Evolutionary conservation across 2,113 vertebrate genomes (phyloP), one percentile per base, ranked within the genome.

Genomic region (Peromyscus californicus): DNA sequence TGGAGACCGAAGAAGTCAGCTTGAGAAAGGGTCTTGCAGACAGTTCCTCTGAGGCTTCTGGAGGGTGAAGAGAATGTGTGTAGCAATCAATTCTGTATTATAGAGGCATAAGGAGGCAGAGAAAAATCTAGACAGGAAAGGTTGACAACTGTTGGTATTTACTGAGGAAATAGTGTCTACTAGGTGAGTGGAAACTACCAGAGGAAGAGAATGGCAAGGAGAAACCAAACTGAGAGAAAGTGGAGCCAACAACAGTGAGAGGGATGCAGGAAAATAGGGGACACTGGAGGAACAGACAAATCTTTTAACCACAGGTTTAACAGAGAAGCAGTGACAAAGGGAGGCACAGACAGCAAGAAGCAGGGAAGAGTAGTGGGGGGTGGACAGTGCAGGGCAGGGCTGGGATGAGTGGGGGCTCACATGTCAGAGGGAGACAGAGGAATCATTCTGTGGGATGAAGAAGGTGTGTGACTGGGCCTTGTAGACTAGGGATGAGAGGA

Each of bases 301-400:
- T 72, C 36, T 39, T 72, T 72, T 39, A 8, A 72, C 70, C 21
- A 22, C 1, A 2, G 69, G 61, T 29, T 90, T 42, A 74, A 51
- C 7, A 39, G 42, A 70, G 67, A 39, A 54, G 54, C 39, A 26
- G 26, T 16, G 2, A 15, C 26, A 36, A 42, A 63, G 39, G 63
- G 33, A 63, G 22, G 11, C 31, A 76, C 13, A 42, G 84, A 72
- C 17, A 29, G 7, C 31, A 45, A 72, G 36, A 11, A 85, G 16
- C 16, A 54, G 6, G 36, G 9, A n/a, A 31, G 26, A 33, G 8
- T 1, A 3, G 5, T 17, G 7, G 33, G 33, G 0, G 3, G 21
- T 12, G 8, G n/a, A 8, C 1, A 0, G 8, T 45, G 5, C 42
- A 75, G 61, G 24, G 1, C 2, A 8, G 42, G 42, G 1, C 3